Evolutionary conservation across 2,888 invertebrate species (phyloP).

Genomic region (Rutpela maculata): DNA sequence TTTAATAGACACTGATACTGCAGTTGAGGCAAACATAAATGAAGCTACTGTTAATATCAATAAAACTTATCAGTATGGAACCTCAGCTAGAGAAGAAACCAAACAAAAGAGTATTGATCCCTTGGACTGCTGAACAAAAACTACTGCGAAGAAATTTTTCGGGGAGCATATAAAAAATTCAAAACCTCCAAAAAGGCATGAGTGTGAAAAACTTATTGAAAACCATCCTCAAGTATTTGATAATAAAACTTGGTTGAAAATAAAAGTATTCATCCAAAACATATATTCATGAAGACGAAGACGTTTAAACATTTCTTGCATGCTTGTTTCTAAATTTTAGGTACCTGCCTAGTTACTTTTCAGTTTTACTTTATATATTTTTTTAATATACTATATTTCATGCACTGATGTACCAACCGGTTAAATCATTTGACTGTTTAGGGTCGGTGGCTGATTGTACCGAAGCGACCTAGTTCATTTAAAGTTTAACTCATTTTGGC

Average conservation of each 20-base stretch:
- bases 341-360: not conserved
- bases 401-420: not conserved
- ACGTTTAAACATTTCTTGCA: not conserved
- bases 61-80: not conserved
- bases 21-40: slow-evolving; percentile 2
- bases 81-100: not conserved
- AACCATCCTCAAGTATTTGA: slow-evolving; percentile 13
- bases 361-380: not conserved
- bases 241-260: too few relatives aligned
- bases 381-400: not conserved
- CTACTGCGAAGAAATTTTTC: too few relatives aligned
- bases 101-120: too few relatives aligned
- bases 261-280: too few relatives aligned
- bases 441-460: not conserved
- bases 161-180: not conserved
- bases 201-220: slow-evolving; percentile 3
- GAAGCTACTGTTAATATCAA: not conserved
- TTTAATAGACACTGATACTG: slow-evolving; percentile 7
- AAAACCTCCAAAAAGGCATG: slow-evolving; percentile 16
- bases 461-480: not conserved
- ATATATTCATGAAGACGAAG: too few relatives aligned
- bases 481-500: not conserved
- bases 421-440: not conserved
- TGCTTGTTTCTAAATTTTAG: not conserved
- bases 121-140: not conserved